Base-by-base conservation (phyloP, 1,140 invertebrate species). In the Heliconius himera region DNA sequence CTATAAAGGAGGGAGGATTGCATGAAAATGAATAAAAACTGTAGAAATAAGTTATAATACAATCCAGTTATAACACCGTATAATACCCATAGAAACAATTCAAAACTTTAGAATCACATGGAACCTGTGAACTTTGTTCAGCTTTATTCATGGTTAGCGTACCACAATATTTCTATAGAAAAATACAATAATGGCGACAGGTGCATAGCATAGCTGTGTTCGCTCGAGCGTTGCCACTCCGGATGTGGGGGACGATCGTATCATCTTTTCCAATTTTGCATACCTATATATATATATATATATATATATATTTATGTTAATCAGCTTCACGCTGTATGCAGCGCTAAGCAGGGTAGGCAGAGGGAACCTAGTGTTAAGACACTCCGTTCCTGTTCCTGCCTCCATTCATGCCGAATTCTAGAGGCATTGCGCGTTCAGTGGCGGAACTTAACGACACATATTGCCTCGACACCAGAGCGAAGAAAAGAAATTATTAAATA, bases 211-310 rank as follows among this genome's bases (percentile, higher is more conserved):
- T 72, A 84, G 81, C 76, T 86, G 86, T 86, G 89, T 75, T 81
- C 88, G 84, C 73, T 81, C 85, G 71, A 85, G 84, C 90, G 87
- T 84, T 81, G 82, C 83, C 76, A 82, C 84, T 89, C 89, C 88
- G 90, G 88, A 89, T 90, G 87, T 88, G 82, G 88, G 90, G 89
- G 84, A 85, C 89, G 87, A 89, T 89, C 87, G 86, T 83, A 88
- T 83, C 79, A 13, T 66, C 60, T 66, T 66, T 66, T 66, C 60
- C 60, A 66, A 66, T 66, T 66, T 66, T 66, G 60, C 60, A 18
- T 66, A 66, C 54, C 54, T 66, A 66, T 29, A 66, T 66, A 16
- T 66, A 16, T 29, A 8, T 36, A n/a, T n/a, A n/a, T n/a, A n/a
- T n/a, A n/a, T n/a, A n/a, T n/a, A n/a, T 6, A 29, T 29, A 29